Evolutionary conservation across 2,797 vertebrate genomes (phyloP), one percentile per base, ranked within the genome.

Genomic region (Gadopsis marmoratus): DNA sequence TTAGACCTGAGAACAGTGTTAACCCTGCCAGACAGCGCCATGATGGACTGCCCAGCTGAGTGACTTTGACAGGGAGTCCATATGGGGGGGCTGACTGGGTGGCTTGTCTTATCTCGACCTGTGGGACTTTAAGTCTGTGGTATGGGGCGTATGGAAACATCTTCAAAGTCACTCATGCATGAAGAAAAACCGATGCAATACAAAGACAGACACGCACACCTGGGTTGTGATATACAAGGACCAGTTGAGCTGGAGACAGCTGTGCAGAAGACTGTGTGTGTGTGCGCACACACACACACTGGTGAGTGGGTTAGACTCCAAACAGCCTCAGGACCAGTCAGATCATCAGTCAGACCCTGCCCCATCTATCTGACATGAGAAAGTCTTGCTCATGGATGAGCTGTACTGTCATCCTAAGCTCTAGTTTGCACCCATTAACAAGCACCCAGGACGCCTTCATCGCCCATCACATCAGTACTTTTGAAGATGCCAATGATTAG

Each of bases 11-110:
- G 91, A 86, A 81, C 80, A 86, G 78, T 74, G 80, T 86, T 89
- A 81, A 85, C 84, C 74, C 84, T 86, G 79, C 60, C 75, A 74
- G 55, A 86, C 78, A 89, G 86, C 62, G 23, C 64, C 13, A 73
- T 93, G 91, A 94, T 84, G 85, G 89, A 92, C 88, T 88, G 84
- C 78, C 65, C 26, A 66, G 85, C 82, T 91, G 86, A 94, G 81
- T 82, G 65, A 51, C 70, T 87, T 67, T 91, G 91, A 94, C 90
- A 91, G 86, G 48, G 75, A 79, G 91, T 94, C 90, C 89, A 89
- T 86, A 86, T 87, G 85, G 78, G 78, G 79, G 63, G 50, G 53
- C 77, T 60, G 74, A 75, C 76, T 72, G 29, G 56, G 77, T 65
- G 78, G 59, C 76, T 81, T 67, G 29, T 70, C 80, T 82, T 66